Conservation (phyloP, 2,797 vertebrate genomes). For the Phoeniculus purpureus region DNA sequence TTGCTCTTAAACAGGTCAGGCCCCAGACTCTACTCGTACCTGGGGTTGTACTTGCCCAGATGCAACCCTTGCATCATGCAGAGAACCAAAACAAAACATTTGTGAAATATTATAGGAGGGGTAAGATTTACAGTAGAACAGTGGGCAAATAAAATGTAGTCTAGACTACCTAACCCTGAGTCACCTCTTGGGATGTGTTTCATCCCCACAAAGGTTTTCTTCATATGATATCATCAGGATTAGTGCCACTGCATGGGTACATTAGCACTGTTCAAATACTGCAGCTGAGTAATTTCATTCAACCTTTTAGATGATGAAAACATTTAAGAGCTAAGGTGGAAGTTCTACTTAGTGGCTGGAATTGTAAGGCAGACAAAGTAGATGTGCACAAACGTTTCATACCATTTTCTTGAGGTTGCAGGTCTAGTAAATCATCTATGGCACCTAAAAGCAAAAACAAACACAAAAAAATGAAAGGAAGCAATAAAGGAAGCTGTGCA, state of each 20-base stretch:
- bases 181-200: neutral
- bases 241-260: neutral
- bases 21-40: too few relatives aligned
- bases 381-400: constrained; percentile 26
- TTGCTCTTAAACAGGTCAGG: too few relatives aligned
- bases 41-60: too few relatives aligned
- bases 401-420: constrained; percentile 79
- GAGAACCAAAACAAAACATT: neutral
- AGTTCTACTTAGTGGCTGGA: neutral
- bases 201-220: neutral
- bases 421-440: constrained; percentile 76
- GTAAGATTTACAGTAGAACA: neutral
- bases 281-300: neutral
- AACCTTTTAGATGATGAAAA: neutral
- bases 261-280: neutral
- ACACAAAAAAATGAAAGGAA: neutral
- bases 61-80: neutral
- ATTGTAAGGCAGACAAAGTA: constrained; percentile 12
- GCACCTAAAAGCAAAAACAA: constrained; percentile 44
- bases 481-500: neutral
- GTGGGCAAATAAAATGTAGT: neutral
- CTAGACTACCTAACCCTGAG: neutral
- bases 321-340: neutral
- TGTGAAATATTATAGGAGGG: neutral
- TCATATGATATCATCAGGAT: neutral